A percentile compares a stretch with the other conserved stretches of the same genome.
These are phyloP conservation scores for Spilogale gracilis DNA, from an alignment of 2,113 vertebrate genomes.

Conservation along the genomic window DNA sequence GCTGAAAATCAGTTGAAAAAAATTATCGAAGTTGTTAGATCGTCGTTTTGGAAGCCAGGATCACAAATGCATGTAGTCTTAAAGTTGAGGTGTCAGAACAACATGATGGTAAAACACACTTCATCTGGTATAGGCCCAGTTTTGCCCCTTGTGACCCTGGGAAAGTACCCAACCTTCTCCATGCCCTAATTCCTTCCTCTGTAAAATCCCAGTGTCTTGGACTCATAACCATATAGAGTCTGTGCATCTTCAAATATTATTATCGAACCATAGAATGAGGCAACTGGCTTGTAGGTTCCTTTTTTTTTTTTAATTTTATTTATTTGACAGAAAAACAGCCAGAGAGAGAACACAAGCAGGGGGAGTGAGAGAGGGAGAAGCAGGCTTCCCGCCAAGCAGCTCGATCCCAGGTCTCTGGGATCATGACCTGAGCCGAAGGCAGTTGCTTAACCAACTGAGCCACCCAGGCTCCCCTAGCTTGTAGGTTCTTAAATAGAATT, in stretches of 20 bases:
- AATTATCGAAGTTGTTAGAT: neutral
- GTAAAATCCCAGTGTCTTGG: neutral
- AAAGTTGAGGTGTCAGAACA: neutral
- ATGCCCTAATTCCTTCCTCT: neutral
- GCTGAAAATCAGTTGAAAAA: neutral
- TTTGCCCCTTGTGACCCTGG: neutral
- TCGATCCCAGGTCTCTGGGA: too few species aligned
- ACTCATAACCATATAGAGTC: slow-evolving; percentile 3
- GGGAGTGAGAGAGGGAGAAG: too few species aligned
- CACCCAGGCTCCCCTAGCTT: neutral
- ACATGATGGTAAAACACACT: neutral
- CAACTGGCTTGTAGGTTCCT: neutral
- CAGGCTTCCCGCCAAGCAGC: too few species aligned
- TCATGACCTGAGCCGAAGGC: too few species aligned
- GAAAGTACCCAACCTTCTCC: neutral
- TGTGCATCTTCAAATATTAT: neutral
- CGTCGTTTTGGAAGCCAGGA: neutral
- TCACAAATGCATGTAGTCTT: neutral
- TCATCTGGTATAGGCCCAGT: neutral
- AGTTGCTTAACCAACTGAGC: too few species aligned
- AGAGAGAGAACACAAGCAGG: too few species aligned
- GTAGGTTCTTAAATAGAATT: neutral
- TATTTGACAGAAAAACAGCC: too few species aligned
- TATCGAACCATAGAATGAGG: neutral
- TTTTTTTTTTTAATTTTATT: too few species aligned